Conservation (phyloP, 2,888 invertebrate genomes). For the Acanthosepion lycidas region DNA sequence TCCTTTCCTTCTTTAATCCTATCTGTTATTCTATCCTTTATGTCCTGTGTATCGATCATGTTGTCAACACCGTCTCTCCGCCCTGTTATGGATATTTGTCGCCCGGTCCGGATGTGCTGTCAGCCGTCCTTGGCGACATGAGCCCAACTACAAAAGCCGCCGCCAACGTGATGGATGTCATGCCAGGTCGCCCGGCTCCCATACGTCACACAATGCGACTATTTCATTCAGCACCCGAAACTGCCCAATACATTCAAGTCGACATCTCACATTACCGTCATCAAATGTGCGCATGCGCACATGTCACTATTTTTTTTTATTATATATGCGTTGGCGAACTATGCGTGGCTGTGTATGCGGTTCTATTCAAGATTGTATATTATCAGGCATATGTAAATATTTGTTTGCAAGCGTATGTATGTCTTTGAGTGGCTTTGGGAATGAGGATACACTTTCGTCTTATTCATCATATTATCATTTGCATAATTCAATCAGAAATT, state of each 20-base stretch:
- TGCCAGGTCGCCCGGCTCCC: slow-evolving; percentile 33
- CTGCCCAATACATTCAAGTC: background rate
- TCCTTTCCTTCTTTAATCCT: background rate
- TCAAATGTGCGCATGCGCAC: background rate
- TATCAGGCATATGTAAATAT: background rate
- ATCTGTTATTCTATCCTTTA: slow-evolving; percentile 22
- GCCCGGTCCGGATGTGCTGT: slow-evolving; percentile 1
- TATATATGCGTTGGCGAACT: background rate
- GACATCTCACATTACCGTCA: slow-evolving; percentile 22
- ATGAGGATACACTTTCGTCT: no score
- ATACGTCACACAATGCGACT: slow-evolving; percentile 22
- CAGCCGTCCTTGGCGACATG: slow-evolving; percentile 23
- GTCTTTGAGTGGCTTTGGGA: background rate
- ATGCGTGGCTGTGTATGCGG: background rate
- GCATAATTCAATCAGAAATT: no score
- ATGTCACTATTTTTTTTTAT: background rate
- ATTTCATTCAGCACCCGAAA: slow-evolving; percentile 20
- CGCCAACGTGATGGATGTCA: slow-evolving; percentile 33
- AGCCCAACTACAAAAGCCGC: background rate
- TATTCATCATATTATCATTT: no score
- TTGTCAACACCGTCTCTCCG: slow-evolving; percentile 33
- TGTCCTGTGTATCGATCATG: slow-evolving; percentile 33
- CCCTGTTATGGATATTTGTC: slow-evolving; percentile 18
- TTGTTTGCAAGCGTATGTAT: background rate
- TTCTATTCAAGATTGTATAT: background rate